A percentile compares a stretch with the other conserved stretches of the same genome.
These are phyloP conservation scores for Grantiella picta DNA, from an alignment of 2,113 vertebrate species.

Conservation along the genomic window DNA sequence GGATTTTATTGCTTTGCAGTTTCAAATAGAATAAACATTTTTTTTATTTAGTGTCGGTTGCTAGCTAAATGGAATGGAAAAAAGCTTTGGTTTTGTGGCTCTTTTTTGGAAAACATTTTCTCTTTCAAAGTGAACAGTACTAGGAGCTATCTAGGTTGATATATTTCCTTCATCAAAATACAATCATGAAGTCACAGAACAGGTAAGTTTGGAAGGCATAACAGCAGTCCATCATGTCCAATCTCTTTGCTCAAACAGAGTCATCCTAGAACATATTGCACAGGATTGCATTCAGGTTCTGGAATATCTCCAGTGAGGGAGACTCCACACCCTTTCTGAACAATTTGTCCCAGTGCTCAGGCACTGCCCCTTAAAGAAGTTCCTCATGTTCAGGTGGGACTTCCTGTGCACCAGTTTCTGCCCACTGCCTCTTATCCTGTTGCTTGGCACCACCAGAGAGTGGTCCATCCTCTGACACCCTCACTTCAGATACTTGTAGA, in stretches of 20 bases:
- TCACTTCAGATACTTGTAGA: neutral
- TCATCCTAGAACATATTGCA: neutral
- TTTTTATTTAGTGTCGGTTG: neutral
- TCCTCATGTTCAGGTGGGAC: neutral
- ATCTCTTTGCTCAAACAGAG: neutral
- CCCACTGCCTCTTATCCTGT: neutral
- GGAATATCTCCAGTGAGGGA: neutral
- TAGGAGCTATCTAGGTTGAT: neutral
- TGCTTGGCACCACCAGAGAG: neutral
- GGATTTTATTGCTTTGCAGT: neutral
- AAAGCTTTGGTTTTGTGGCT: neutral
- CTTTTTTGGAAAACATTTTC: neutral
- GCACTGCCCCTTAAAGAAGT: neutral
- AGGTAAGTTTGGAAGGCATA: neutral
- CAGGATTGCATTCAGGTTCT: neutral
- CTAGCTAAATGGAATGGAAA: neutral
- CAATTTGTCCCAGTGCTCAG: neutral
- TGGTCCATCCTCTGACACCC: neutral
- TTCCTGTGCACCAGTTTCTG: neutral
- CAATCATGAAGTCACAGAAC: neutral
- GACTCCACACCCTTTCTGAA: neutral
- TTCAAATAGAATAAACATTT: neutral
- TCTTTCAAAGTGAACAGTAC: neutral
- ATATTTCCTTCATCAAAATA: neutral
- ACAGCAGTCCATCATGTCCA: neutral